These are phyloP conservation scores for Scolanthus callimorphus DNA, from an alignment of 92 coral and sea anemone genomes.

Conservation along the genomic window DNA sequence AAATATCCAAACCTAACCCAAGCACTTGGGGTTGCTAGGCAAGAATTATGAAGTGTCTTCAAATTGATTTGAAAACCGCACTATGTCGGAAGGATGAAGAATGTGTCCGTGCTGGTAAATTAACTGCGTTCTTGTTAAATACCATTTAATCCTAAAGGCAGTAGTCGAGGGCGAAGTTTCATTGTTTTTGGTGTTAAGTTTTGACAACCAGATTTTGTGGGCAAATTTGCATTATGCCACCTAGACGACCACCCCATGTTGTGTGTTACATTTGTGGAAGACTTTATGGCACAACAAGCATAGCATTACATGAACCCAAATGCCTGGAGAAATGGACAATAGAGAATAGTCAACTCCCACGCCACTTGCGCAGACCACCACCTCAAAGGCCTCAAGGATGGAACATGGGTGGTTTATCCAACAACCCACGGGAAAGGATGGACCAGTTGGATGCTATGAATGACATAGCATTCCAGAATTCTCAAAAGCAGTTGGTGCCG, in stretches of 20 bases:
- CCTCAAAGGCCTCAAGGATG: constrained; percentile 84
- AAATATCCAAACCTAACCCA: no score
- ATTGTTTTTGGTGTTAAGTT: constrained; percentile 21
- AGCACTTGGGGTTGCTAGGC: no score
- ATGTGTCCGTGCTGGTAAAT: no score
- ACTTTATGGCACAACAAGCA: constrained; percentile 87
- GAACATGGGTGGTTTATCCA: constrained; percentile 60
- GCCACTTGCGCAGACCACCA: constrained; percentile 69
- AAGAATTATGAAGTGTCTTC: no score
- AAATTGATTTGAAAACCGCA: no score
- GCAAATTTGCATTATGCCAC: constrained; percentile 47
- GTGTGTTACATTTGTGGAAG: constrained; percentile 97
- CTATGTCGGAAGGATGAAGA: no score
- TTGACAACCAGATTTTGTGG: constrained; percentile 4
- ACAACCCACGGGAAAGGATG: constrained; percentile 51
- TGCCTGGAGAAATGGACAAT: constrained; percentile 96
- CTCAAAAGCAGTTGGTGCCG: constrained; percentile 79
- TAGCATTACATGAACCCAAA: constrained; percentile 84
- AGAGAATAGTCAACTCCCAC: constrained; percentile 87
- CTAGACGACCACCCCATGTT: constrained; percentile 72
- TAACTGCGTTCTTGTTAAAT: no score
- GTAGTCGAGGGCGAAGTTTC: constrained; percentile 12
- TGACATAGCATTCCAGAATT: constrained; percentile 79
- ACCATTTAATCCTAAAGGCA: no score
- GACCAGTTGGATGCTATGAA: constrained; percentile 89